phyloP scores from a whole-genome alignment of 2,888 invertebrate species.

The Drosophila kokeensis region DNA sequence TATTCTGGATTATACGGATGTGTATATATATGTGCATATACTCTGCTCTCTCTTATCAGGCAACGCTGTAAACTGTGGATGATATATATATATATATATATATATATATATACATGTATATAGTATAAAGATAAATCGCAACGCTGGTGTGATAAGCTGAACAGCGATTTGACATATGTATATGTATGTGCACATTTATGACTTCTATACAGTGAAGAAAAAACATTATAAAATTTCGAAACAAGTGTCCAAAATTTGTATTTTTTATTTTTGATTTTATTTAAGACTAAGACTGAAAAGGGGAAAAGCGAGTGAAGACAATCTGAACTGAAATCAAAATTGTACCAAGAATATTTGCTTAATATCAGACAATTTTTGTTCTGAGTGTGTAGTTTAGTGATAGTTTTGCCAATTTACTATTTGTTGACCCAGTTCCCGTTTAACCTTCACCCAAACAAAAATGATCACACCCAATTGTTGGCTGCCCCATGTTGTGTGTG shows the following conservation, averaged over 20 bases:
- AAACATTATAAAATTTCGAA: too few species aligned
- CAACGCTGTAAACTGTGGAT: background rate
- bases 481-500: conserved; percentile 6
- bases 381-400: background rate
- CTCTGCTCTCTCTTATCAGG: conserved; percentile 25
- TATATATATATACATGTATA: background rate
- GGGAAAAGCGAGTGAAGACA: background rate
- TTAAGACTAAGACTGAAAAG: background rate
- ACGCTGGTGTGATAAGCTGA: conserved; percentile 8
- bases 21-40: background rate
- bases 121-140: conserved; percentile 17
- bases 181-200: background rate
- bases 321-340: background rate
- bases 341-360: background rate
- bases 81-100: background rate
- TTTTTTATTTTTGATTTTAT: background rate
- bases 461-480: conserved; percentile 6
- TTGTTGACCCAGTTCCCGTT: conserved; percentile 49
- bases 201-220: background rate
- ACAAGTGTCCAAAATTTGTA: background rate
- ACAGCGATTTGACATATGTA: background rate
- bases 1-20: background rate
- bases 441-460: conserved; percentile 31
- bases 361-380: background rate
- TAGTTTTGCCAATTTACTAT: background rate